Conservation (phyloP, 2,113 vertebrate species). For the Cyanocitta stelleri region DNA sequence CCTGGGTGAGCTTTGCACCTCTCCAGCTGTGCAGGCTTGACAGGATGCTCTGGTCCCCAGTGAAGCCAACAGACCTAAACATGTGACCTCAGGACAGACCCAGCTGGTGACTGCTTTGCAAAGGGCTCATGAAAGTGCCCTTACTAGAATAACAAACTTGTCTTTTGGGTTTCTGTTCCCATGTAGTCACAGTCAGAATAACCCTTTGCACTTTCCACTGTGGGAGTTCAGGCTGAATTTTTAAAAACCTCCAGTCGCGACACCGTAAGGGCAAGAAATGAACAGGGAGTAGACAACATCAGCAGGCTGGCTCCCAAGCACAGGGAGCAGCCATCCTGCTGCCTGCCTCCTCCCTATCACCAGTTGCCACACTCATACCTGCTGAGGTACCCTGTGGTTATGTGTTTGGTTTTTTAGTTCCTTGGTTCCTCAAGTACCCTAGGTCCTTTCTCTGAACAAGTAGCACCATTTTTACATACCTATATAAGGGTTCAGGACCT, state of each 20-base stretch:
- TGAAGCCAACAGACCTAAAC: background rate
- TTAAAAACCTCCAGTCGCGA: background rate
- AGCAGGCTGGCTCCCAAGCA: background rate
- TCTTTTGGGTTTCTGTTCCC: background rate
- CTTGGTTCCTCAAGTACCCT: background rate
- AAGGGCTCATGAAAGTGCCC: background rate
- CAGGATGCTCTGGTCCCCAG: background rate
- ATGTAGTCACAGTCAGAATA: background rate
- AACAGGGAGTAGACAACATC: background rate
- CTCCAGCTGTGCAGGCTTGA: background rate
- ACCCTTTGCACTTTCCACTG: background rate
- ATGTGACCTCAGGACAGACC: background rate
- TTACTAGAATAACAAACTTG: background rate
- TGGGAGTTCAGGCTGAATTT: background rate
- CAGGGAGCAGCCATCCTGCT: background rate
- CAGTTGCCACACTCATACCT: background rate
- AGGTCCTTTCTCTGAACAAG: background rate
- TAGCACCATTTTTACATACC: background rate
- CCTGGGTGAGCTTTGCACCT: background rate
- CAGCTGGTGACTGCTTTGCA: background rate
- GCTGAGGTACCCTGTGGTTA: background rate
- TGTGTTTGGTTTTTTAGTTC: background rate
- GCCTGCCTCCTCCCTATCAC: background rate
- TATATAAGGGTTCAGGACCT: background rate
- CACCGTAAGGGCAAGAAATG: accelerated